phyloP scores from a whole-genome alignment of 2,113 vertebrate genomes.

The Leptobrachium leishanense region DNA sequence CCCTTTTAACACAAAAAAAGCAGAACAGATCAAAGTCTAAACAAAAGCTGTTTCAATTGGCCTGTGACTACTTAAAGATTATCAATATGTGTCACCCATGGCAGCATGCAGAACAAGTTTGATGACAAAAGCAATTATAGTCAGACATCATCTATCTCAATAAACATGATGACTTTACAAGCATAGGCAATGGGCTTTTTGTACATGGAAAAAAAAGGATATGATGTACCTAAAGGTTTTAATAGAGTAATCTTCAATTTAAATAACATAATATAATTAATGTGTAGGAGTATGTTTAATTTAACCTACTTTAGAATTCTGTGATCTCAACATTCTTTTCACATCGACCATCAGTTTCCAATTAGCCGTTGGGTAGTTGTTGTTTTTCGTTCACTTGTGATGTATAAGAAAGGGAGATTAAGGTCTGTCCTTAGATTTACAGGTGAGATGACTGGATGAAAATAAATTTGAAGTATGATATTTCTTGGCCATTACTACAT shows the following conservation, averaged over 20 bases:
- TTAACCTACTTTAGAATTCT: background rate
- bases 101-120: slow-evolving; percentile 21
- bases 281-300: background rate
- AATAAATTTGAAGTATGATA: no score
- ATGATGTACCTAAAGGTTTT: no score
- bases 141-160: slow-evolving; percentile 42
- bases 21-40: slow-evolving; percentile 30
- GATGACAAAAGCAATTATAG: slow-evolving; percentile 45
- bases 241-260: background rate
- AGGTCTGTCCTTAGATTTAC: background rate
- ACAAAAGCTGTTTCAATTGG: slow-evolving; percentile 21
- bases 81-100: slow-evolving; percentile 37
- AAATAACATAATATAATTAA: background rate
- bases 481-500: no score
- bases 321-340: background rate
- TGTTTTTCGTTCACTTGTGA: background rate
- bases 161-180: slow-evolving; percentile 37
- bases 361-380: background rate
- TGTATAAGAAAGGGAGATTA: background rate
- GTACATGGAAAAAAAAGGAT: background rate
- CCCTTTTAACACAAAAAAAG: slow-evolving; percentile 37
- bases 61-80: slow-evolving; percentile 36
- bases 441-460: background rate
- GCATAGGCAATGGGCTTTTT: background rate
- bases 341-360: no score